Conservation (phyloP, 2,888 invertebrate species). For the Microctonus brassicae region DNA sequence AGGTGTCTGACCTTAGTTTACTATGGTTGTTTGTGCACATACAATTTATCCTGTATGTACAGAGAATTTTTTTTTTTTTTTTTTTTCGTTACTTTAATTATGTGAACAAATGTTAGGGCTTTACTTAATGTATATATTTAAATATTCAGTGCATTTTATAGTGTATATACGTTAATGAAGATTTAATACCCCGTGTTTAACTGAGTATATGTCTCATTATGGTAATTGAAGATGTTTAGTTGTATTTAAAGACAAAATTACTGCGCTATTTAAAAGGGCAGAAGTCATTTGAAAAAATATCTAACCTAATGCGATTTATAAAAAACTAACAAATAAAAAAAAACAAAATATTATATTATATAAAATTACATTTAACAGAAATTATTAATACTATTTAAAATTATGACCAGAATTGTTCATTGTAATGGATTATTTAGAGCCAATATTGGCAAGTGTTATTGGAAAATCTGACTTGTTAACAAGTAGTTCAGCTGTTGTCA, state of each 20-base stretch:
- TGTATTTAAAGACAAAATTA: not conserved
- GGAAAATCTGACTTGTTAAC: slow-evolving; percentile 50
- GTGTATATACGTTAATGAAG: not conserved
- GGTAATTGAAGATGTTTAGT: not conserved
- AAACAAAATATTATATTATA: slow-evolving; percentile 10
- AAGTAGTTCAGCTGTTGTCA: slow-evolving; percentile 54
- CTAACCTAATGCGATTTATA: too few relatives aligned
- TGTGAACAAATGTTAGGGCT: slow-evolving; percentile 24
- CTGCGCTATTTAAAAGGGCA: not conserved
- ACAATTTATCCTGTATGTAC: slow-evolving; percentile 9
- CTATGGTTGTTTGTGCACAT: slow-evolving; percentile 10
- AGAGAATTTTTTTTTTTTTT: not conserved
- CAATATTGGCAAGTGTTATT: slow-evolving; percentile 47
- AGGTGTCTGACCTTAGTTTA: slow-evolving; percentile 46
- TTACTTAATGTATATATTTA: slow-evolving; percentile 11
- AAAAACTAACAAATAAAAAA: too few relatives aligned
- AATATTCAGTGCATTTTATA: slow-evolving; percentile 10
- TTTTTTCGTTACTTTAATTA: too few relatives aligned
- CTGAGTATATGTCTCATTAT: not conserved
- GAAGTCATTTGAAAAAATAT: not conserved
- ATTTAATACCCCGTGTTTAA: not conserved
- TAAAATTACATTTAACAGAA: not conserved
- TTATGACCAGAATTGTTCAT: slow-evolving; percentile 10
- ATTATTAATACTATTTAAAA: not conserved
- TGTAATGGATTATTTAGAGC: slow-evolving; percentile 26